Evolutionary conservation across 2,113 vertebrate genomes (phyloP), one percentile per base, ranked within the genome.

Genomic region (Lasiurus cinereus): DNA sequence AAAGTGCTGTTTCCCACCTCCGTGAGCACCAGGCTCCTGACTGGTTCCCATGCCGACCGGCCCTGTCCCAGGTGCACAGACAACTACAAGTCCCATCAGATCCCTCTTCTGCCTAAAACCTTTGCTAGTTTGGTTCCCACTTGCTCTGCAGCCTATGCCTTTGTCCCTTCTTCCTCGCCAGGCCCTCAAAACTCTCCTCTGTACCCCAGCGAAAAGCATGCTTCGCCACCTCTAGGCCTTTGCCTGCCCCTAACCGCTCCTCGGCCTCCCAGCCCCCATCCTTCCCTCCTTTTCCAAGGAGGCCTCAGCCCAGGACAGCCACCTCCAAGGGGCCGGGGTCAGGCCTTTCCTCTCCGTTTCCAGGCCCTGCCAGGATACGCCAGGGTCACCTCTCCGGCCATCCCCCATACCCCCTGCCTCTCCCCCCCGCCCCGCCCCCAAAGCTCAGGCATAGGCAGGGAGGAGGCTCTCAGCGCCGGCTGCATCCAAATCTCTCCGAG

Each of bases 361-460:
- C 8, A 59, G 56, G 73, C 56, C 22, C 15, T 64, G 22, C 83
- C 18, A 83, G 22, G 16, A 2, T 6, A 1, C 4, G 83, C 56
- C 72, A 2, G 7, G 0, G 50, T 52, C 0, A 1, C 83, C 36
- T 56, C 33, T 18, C 50, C 16, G 39, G 39, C 39, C 39, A 5
- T 3, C 73, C 6, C n/a, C n/a, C n/a, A n/a, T n/a, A n/a, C n/a
- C n/a, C n/a, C n/a, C n/a, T n/a, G n/a, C n/a, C n/a, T n/a, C n/a
- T 2, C 22, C 69, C 9, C 1, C 54, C 27, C n/a, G n/a, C 18
- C 24, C 13, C 27, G 15, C 8, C 4, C 7, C 1, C 7, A 39
- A 39, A 39, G 39, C 15, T 4, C 16, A 33, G 8, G 8, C 74
- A 14, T 16, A 0, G 12, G 18, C 12, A 1, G 59, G n/a, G 48